Base-by-base conservation (phyloP, 1,140 invertebrate species). In the Nasonia vitripennis region DNA sequence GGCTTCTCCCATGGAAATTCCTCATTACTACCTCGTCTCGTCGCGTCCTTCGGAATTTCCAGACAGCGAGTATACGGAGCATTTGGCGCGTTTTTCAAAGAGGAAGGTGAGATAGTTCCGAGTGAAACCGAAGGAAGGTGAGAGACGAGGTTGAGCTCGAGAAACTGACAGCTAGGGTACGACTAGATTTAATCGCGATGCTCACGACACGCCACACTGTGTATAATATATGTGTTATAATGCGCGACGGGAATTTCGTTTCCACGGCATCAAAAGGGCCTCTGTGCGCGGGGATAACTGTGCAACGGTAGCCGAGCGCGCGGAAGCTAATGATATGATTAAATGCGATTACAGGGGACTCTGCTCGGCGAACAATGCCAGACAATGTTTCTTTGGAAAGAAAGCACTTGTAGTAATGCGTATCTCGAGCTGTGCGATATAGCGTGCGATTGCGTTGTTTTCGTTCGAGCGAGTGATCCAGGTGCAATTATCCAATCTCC, bases 121-220 rank as follows among this genome's bases (percentile, higher is more conserved):
- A 55, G 74, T 88, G 82, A 87, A 87, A 87, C 86, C 86, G 83
- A 84, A 87, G 87, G 71, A 88, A 88, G 86, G 85, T 88, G 87
- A 88, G 86, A 88, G 86, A 37, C 62, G 31, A 14, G 73, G 23
- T 34, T 27, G 11, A 2, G 68, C 68, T 17, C 68, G 80, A 55
- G 80, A 74, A 74, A 74, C 67, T 71, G 67, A 71, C 79, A 81
- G 79, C 79, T 41, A 45, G 37, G 37, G 71, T 81, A 81, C 27
- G 79, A 81, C 79, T 48, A 81, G 62, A 81, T 81, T 81, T 81
- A 45, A 81, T 81, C 67, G 27, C 37, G 14, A 37, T 34, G n/a
- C 27, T 17, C 79, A 71, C 51, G 67, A 71, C 67, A 81, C 67
- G 67, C 79, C 2, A 81, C 71, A 6, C 5, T 78, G 55, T 23